Evolutionary conservation across 2,888 invertebrate species (phyloP).

Genomic region (Cataglyphis rosenhaueri): DNA sequence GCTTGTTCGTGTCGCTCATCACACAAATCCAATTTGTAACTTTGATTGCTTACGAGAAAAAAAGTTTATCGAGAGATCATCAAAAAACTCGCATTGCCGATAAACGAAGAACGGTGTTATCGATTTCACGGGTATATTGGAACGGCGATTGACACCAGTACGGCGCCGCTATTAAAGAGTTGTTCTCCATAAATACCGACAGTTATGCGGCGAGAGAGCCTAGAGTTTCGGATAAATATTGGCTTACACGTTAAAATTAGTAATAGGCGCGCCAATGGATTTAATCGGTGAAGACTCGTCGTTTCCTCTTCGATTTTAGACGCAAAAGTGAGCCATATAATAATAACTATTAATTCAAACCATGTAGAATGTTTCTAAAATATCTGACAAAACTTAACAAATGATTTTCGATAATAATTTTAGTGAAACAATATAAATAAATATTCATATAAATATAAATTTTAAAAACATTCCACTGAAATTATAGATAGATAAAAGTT

Average conservation of each 20-base stretch:
- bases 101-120: slow-evolving; percentile 45
- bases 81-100: slow-evolving; percentile 36
- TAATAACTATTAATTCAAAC: background rate
- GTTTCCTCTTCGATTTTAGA: slow-evolving; percentile 44
- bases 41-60: slow-evolving; percentile 45
- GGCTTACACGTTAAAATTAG: slow-evolving; percentile 58
- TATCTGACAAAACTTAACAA: background rate
- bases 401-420: background rate
- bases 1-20: slow-evolving; percentile 22
- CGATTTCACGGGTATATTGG: slow-evolving; percentile 39
- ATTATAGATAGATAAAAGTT: background rate
- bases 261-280: slow-evolving; percentile 35
- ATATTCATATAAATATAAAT: background rate
- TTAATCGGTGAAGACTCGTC: slow-evolving; percentile 46
- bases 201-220: slow-evolving; percentile 35
- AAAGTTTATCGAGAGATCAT: slow-evolving; percentile 49
- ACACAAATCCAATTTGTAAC: slow-evolving; percentile 50
- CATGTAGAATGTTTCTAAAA: background rate
- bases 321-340: slow-evolving; percentile 5
- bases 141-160: slow-evolving; percentile 43
- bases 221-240: slow-evolving; percentile 52
- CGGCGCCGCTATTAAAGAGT: slow-evolving; percentile 46
- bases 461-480: background rate
- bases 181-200: slow-evolving; percentile 53
- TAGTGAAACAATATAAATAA: background rate